Evolutionary conservation across 2,888 invertebrate genomes (phyloP), one percentile per base, ranked within the genome.

Genomic region (Cheilosia vulpina): DNA sequence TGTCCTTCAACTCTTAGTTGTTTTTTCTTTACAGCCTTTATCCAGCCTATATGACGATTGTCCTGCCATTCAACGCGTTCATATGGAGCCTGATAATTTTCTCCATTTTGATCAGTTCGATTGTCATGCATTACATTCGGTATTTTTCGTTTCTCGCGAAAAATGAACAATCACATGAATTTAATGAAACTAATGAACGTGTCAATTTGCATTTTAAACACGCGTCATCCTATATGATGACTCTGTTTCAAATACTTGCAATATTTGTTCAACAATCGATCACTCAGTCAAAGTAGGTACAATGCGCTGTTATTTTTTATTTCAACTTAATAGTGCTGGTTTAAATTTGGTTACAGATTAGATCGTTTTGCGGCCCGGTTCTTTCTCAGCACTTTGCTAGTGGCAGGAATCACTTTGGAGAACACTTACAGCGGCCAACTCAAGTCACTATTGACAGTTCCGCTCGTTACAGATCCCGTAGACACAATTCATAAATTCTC

Each of bases 351-450:
- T 38, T 4, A 2, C n/a, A 92, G 91, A 3, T 88, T 91, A 7
- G 68, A 88, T 43, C 88, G 88, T 3, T 89, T 43, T 43, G 43
- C 43, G 7, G 4, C 43, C 6, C 43, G 43, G 4, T 43, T 43
- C n/a, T 43, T 31, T 31, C n/a, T 92, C 60, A 89, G 89, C 11
- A 88, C 90, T 1, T 73, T 92, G 13, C 83, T 92, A 0, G 88
- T 91, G 62, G 91, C 91, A 4, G 90, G 90, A 0, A 89, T 92
- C 1, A 92, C 91, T 0, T 72, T 92, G 87, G 91, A 92, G 85
- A 91, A 91, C 72, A 90, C 90, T 6, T 92, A 92, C 82, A 91
- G 91, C 73, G 92, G 92, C 0, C 90, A 91, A 62, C 69, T 92
- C 0, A 92, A 92, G 87, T 91, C 92, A 0, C 60, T 92, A 63